Evolutionary conservation across 2,888 invertebrate genomes (phyloP).

Genomic region (Acleris sparsana): DNA sequence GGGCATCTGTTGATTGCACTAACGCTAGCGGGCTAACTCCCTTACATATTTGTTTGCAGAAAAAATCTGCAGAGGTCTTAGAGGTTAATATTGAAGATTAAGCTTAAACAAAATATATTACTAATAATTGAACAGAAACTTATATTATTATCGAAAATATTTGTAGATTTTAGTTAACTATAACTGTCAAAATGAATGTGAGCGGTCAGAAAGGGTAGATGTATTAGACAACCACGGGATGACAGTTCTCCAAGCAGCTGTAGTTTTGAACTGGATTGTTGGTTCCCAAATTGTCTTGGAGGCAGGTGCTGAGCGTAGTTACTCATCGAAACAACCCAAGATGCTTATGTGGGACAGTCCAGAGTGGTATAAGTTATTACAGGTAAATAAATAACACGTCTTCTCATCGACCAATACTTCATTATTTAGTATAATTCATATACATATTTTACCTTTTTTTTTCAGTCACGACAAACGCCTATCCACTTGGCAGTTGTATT

Average conservation of each 20-base stretch:
- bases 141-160: neutral
- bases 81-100: neutral
- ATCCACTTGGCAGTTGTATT: constrained; percentile 6
- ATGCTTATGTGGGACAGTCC: neutral
- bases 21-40: constrained; percentile 6
- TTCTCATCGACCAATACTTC: neutral
- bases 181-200: neutral
- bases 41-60: constrained; percentile 5
- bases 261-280: neutral
- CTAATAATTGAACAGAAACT: too few relatives aligned
- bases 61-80: constrained; percentile 5
- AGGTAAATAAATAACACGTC: neutral
- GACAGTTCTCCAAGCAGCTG: constrained; percentile 10
- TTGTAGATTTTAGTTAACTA: constrained; percentile 7
- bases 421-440: neutral
- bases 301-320: constrained; percentile 2
- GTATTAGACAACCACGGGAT: neutral
- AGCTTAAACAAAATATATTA: too few relatives aligned
- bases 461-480: constrained; percentile 9
- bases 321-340: constrained; percentile 7
- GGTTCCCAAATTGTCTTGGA: neutral
- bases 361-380: constrained; percentile 8
- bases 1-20: constrained; percentile 5
- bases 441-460: neutral
- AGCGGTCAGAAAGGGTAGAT: neutral